phyloP scores from a whole-genome alignment of 2,113 vertebrate genomes.

The Gopherus evgoodei region DNA sequence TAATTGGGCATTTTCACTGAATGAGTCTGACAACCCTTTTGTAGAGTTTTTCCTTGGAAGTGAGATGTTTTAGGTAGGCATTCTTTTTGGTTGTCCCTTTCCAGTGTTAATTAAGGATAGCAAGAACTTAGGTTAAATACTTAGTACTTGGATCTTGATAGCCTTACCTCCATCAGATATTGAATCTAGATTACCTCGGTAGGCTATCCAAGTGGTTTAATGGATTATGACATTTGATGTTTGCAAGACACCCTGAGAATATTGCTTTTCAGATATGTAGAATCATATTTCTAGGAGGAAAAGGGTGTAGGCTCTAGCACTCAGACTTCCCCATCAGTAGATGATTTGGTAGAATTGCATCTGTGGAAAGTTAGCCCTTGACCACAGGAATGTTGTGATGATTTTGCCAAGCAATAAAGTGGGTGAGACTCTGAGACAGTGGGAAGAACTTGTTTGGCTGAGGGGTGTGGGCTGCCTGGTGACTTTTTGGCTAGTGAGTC shows the following conservation, averaged over 20 bases:
- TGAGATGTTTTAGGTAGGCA: fast-evolving
- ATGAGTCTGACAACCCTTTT: neutral
- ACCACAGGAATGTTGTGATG: neutral
- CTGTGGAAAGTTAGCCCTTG: neutral
- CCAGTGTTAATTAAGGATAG: neutral
- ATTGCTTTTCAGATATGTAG: neutral
- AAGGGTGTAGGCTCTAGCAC: neutral
- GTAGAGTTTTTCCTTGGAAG: neutral
- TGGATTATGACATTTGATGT: neutral
- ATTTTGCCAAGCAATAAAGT: neutral
- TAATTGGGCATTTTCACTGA: neutral
- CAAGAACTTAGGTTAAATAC: neutral
- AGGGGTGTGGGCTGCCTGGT: neutral
- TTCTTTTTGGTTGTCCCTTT: neutral
- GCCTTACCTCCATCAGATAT: neutral
- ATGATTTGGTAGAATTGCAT: neutral
- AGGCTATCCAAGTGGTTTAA: neutral
- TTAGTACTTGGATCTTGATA: neutral
- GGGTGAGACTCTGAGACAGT: neutral
- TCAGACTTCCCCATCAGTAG: neutral
- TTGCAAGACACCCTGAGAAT: neutral
- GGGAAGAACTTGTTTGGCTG: neutral
- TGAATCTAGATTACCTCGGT: neutral
- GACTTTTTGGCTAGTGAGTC: neutral
- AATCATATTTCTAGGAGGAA: neutral